A percentile compares a stretch with the other conserved stretches of the same genome.
Conservation (phyloP, 2,797 vertebrate genomes). For the Enteromius fasciolatus region DNA sequence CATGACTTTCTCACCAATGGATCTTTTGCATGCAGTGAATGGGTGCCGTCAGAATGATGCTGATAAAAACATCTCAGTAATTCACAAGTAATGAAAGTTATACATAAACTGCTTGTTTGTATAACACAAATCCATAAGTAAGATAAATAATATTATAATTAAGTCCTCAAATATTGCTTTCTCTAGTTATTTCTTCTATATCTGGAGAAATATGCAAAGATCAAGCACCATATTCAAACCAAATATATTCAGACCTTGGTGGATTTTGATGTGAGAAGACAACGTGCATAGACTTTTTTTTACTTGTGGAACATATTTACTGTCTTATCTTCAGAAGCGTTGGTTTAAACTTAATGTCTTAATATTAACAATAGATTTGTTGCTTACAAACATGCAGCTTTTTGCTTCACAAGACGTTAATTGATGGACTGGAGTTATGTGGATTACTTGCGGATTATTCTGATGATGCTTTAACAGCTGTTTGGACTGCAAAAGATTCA, state of each 20-base stretch:
- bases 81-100: not conserved
- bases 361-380: not conserved
- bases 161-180: not conserved
- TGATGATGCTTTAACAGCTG: not conserved
- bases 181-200: not conserved
- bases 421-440: not conserved
- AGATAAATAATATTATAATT: no score
- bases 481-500: not conserved
- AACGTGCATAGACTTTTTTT: not conserved
- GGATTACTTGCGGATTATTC: not conserved
- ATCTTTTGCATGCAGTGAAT: not conserved
- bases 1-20: not conserved
- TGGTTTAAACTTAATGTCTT: not conserved
- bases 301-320: not conserved
- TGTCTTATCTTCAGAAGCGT: not conserved
- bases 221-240: not conserved
- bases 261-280: not conserved
- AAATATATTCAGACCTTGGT: not conserved
- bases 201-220: not conserved
- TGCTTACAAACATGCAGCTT: not conserved
- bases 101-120: not conserved
- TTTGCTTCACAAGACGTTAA: not conserved
- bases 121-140: not conserved
- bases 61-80: not conserved
- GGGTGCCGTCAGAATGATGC: not conserved